Conservation (phyloP, 2,888 invertebrate genomes). For the Diogma glabrata region DNA sequence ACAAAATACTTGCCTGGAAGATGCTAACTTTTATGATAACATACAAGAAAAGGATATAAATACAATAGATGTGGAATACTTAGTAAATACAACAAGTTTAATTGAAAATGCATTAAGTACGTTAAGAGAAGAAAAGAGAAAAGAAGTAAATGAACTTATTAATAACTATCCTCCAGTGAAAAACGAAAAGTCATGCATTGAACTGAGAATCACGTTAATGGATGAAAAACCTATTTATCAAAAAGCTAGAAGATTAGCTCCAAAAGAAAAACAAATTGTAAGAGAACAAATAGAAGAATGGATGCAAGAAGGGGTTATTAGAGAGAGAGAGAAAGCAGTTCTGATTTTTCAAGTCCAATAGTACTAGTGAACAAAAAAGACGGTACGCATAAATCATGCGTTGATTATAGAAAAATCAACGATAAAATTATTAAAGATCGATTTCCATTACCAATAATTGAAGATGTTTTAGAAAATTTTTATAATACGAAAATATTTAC, state of each 20-base stretch:
- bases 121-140: slow-evolving; percentile 1
- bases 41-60: no score
- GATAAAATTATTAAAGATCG: background rate
- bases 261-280: background rate
- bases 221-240: background rate
- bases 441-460: background rate
- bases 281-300: background rate
- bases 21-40: no score
- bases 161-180: no score
- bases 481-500: background rate
- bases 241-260: background rate
- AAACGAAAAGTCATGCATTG: no score
- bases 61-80: no score
- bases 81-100: no score
- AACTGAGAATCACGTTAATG: background rate
- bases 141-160: no score
- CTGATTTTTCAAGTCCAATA: background rate
- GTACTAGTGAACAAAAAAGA: background rate
- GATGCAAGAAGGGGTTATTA: no score
- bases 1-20: no score
- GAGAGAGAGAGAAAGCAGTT: background rate
- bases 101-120: no score
- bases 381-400: background rate
- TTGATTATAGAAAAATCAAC: background rate
- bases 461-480: no score